Base-by-base conservation (phyloP, 2,797 vertebrate species). In the Adrianichthys oophorus region DNA sequence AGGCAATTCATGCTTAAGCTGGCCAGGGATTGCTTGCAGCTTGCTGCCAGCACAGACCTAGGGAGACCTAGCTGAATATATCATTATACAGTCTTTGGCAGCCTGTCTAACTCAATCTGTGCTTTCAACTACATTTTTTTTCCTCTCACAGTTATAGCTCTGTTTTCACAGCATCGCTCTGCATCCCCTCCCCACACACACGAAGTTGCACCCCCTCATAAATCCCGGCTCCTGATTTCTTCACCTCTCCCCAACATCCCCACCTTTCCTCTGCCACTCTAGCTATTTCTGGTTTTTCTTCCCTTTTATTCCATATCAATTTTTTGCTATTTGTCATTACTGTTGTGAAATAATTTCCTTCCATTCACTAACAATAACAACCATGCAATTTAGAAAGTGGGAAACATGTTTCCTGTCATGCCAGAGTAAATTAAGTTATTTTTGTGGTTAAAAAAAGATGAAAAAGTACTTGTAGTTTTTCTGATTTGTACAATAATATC, bases 61-160 rank as follows among this genome's bases (percentile, higher is more conserved):
- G 70, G 53, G 68, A 1, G 59, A 69, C 74, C 73, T 65, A 44
- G 67, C 59, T 72, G 77, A 88, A 70, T 72, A 74, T 83, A 83
- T 86, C 76, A 82, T 88, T 84, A 85, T 82, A 56, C 68, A 74
- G 59, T 76, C 59, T 69, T 78, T 70, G 70, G 53, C 68, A 55
- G 68, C 70, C 73, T 83, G 84, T 85, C 85, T 72, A 70, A 70
- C 68, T 80, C 76, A 78, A 83, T 87, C 74, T 77, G 64, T 80
- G 82, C 79, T 51, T 63, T 64, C 61, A 50, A 43, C 59, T 60
- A 67, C 51, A 56, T 70, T 52, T 50, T 74, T 63, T 61, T 68
- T 53, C 52, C 64, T 76, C 53, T 46, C 56, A 46, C 26, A 61
- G 68, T 48, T 65, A 74, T 56, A 64, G 57, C 29, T 52, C 57